Evolutionary conservation across 2,797 vertebrate genomes (phyloP).

Genomic region (Betta splendens): DNA sequence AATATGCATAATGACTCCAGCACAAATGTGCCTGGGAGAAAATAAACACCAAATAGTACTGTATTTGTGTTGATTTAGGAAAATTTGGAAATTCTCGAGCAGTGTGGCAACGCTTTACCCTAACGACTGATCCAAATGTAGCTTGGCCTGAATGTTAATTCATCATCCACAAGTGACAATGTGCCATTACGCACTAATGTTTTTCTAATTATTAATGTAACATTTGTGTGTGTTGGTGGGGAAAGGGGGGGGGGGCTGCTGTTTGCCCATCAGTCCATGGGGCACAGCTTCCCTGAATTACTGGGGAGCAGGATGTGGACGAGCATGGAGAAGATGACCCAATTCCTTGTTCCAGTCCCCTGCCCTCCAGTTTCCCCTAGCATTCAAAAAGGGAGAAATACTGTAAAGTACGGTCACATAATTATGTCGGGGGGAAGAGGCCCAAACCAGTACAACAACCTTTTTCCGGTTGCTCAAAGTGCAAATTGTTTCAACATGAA

Average conservation of each 20-base stretch:
- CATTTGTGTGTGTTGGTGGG: constrained; percentile 21
- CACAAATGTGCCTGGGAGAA: constrained; percentile 14
- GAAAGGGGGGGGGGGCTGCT: too few relatives aligned
- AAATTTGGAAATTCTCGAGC: constrained; percentile 52
- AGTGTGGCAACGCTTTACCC: constrained; percentile 31
- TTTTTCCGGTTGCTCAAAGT: background rate
- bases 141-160: constrained; percentile 50
- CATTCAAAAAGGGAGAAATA: constrained; percentile 24
- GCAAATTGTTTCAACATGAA: background rate
- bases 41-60: too few relatives aligned
- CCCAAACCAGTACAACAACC: background rate
- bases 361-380: constrained; percentile 35
- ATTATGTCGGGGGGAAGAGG: background rate
- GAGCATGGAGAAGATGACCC: constrained; percentile 60
- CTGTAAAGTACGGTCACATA: too few relatives aligned
- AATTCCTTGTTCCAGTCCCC: constrained; percentile 64
- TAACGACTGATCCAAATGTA: constrained; percentile 35
- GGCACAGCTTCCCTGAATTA: constrained; percentile 59
- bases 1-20: constrained; percentile 32
- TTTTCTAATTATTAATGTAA: too few relatives aligned
- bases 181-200: too few relatives aligned
- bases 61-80: constrained; percentile 31
- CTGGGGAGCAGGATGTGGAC: constrained; percentile 64
- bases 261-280: constrained; percentile 28
- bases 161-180: constrained; percentile 41